Base-by-base conservation (phyloP, 2,888 invertebrate species). In the Xylophagus ater region DNA sequence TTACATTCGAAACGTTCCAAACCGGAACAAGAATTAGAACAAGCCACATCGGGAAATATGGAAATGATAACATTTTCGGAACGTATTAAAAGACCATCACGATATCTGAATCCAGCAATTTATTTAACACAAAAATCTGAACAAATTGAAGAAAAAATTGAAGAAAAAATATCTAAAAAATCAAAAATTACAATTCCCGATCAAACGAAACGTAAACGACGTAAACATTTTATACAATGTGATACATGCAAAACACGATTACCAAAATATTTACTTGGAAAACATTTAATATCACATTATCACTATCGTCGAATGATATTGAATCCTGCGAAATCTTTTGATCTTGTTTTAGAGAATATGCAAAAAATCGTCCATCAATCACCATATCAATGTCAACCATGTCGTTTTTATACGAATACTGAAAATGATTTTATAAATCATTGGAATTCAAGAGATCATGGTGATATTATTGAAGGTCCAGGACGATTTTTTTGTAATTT, bases 261-360 rank as follows among this genome's bases (percentile, higher is more conserved):
- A 28, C 71, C 73, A 41, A 69, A 71, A 5, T 72, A 76, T 51
- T 64, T 80, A 47, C 78, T 86, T 67, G 86, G 87, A 25, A 86
- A 87, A 56, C 87, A 87, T 65, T 69, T 92, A 43, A 80, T 89
- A 51, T 87, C 87, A 2, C 83, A 83, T 57, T 86, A 81, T 58
- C 89, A 90, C 60, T 83, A 81, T 52, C 72, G 83, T 43, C 81
- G 81, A 55, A 76, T 79, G 44, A 73, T 76, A 35, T 66, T 68
- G 30, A 66, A 70, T 44, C 71, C 73, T 4, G 65, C 66, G 19
- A 68, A 72, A 8, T 71, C 73, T 7, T 71, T 72, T 44, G 68
- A 71, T 36, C 71, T 84, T 53, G 75, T 89, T 36, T 67, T 88
- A 21, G 75, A 78, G 37, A 80, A 89, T 58, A 86, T 88, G 55